Percentiles rank a stretch among this genome's conserved stretches.
Conservation (phyloP, 2,797 vertebrate species). For the Takifugu rubripes region DNA sequence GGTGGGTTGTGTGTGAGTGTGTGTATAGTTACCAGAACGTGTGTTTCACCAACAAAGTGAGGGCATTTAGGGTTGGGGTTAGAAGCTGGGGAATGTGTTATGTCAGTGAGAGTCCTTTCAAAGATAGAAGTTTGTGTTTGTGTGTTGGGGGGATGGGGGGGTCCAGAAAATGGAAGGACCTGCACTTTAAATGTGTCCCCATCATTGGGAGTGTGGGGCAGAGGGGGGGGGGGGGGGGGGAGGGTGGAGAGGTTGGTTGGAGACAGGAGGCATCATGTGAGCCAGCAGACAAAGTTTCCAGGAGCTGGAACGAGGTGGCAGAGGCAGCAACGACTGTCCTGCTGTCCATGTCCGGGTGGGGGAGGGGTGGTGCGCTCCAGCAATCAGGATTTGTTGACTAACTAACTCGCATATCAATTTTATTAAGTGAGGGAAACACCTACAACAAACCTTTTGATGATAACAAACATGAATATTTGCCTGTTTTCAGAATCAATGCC, state of each 20-base stretch:
- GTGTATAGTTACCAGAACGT: no score
- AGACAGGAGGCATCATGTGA: conserved; percentile 66
- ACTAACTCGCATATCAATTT: neutral
- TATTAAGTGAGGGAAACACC: no score
- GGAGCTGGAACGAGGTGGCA: conserved; percentile 56
- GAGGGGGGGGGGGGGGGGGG: conserved; percentile 31
- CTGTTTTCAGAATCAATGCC: no score
- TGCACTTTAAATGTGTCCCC: conserved; percentile 59
- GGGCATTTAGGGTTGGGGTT: no score
- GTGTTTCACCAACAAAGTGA: no score
- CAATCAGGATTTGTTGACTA: conserved; percentile 16
- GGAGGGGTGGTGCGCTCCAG: conserved; percentile 2
- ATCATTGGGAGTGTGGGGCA: no score
- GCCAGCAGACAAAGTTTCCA: conserved; percentile 62
- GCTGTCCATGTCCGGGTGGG: conserved; percentile 14
- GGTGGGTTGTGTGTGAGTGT: conserved; percentile 41
- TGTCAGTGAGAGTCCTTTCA: no score
- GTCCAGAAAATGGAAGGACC: conserved; percentile 67
- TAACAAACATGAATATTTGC: no score
- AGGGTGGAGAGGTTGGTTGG: conserved; percentile 40
- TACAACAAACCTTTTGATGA: no score
- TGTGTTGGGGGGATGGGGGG: neutral
- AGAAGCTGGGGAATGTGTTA: no score
- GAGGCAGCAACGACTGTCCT: conserved; percentile 25
- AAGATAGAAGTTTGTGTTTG: neutral